phyloP scores from a whole-genome alignment of 2,888 invertebrate genomes.

The Cephus sareptanus region DNA sequence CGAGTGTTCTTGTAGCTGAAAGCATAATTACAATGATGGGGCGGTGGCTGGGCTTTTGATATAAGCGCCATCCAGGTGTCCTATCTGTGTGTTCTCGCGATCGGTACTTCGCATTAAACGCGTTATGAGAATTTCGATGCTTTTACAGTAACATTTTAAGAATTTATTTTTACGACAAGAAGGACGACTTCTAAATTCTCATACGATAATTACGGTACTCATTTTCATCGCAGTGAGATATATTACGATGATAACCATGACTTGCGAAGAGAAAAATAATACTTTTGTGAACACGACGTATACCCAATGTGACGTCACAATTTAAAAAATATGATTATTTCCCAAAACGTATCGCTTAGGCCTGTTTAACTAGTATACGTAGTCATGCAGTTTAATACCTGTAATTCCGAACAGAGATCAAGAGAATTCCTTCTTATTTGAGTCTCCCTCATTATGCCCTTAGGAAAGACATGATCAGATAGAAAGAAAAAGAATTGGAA shows the following conservation, averaged over 20 bases:
- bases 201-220: neutral
- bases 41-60: constrained; percentile 3
- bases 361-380: neutral
- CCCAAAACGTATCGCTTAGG: neutral
- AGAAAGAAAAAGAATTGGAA: neutral
- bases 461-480: neutral
- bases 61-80: neutral
- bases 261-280: neutral
- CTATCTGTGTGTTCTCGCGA: neutral
- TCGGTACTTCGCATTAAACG: neutral
- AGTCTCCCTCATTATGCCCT: neutral
- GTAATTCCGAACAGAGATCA: neutral
- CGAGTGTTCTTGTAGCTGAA: neutral
- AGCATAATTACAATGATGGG: neutral
- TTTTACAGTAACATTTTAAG: neutral
- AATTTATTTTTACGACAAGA: neutral
- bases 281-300: too few species aligned
- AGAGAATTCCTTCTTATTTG: neutral
- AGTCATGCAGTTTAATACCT: neutral
- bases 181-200: neutral
- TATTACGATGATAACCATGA: neutral
- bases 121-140: neutral
- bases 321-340: neutral
- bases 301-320: neutral
- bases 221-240: neutral